A percentile compares a stretch with the other conserved stretches of the same genome.
Conservation (phyloP, 2,888 invertebrate genomes). For the Rhagophthalmus giganteus region DNA sequence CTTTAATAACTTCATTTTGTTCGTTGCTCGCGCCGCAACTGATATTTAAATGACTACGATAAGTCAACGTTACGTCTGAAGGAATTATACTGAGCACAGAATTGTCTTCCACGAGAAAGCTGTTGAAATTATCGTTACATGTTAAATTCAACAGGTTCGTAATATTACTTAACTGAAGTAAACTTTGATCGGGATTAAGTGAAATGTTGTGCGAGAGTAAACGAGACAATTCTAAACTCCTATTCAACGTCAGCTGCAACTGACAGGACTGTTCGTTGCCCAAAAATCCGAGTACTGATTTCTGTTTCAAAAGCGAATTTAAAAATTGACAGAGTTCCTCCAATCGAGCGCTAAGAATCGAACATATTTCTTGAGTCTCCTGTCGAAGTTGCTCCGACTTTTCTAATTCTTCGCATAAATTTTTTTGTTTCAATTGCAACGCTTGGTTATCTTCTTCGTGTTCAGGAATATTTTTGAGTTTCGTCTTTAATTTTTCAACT, state of each 20-base stretch:
- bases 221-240: constrained; percentile 60
- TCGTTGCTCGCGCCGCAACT: constrained; percentile 33
- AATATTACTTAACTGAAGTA: constrained; percentile 57
- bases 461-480: constrained; percentile 38
- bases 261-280: constrained; percentile 58
- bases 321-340: constrained; percentile 69
- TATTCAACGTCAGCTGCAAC: constrained; percentile 60
- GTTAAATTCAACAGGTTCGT: constrained; percentile 54
- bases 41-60: constrained; percentile 45
- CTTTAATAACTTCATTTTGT: constrained; percentile 41
- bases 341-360: constrained; percentile 61
- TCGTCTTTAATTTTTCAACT: constrained; percentile 38
- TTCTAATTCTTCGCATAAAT: constrained; percentile 47
- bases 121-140: constrained; percentile 37
- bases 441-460: constrained; percentile 33
- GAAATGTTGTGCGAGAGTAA: constrained; percentile 55
- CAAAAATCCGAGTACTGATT: constrained; percentile 60
- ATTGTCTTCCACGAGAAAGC: constrained; percentile 34
- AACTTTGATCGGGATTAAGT: constrained; percentile 56
- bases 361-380: constrained; percentile 55
- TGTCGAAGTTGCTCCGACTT: constrained; percentile 50
- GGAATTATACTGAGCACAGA: constrained; percentile 44
- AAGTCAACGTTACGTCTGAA: constrained; percentile 46
- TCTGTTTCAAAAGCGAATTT: constrained; percentile 65
- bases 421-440: constrained; percentile 39